Base-by-base conservation (phyloP, 30 jellyfish, hydroid and myxozoan genomes). In the Pelagia noctiluca region DNA sequence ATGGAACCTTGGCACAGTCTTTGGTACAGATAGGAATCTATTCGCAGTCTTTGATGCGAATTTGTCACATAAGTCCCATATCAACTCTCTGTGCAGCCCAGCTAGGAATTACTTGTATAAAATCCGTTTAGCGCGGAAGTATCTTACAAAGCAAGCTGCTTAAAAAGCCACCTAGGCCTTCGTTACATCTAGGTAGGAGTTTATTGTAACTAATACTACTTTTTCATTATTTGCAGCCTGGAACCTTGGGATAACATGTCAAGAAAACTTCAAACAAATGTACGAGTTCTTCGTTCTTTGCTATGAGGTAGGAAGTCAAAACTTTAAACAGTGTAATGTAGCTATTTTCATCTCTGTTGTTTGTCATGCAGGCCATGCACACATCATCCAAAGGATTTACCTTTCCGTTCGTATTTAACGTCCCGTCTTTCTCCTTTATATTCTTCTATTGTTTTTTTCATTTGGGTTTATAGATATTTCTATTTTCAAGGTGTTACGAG, bases 231-330 rank as follows among this genome's bases (percentile, higher is more conserved):
- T 83, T 60, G 23, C 38, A 92, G 98, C 98, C 18, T 92, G 98
- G 98, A 92, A 92, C 62, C 57, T 92, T 19, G 96, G 96, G 1
- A 48, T 92, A 21, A 60, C 95, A 34, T 92, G 92, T 38, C 82
- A 64, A 66, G 89, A 82, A 22, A 61, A 30, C 37, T 71, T 54
- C 42, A 50, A 60, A 19, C 90, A 71, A 35, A 92, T 85, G 98
- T 34, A 63, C 57, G 84, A 54, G 5, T 81, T 73, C 50, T 92
- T 92, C 49, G 86, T 73, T 11, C 73, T 86, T 18, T 92, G 98
- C 82, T 92, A 76, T 53, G 89, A 92, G 98, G 98, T 92, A 35
- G 67, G 82, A 21, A 11, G 2, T 1, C 29, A 2, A 5, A 30
- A 32, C 24, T 26, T 23, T 60, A 68, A 29, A 33, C 18, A 22